phyloP scores from a whole-genome alignment of 2,113 vertebrate genomes.

The Origma solitaria region DNA sequence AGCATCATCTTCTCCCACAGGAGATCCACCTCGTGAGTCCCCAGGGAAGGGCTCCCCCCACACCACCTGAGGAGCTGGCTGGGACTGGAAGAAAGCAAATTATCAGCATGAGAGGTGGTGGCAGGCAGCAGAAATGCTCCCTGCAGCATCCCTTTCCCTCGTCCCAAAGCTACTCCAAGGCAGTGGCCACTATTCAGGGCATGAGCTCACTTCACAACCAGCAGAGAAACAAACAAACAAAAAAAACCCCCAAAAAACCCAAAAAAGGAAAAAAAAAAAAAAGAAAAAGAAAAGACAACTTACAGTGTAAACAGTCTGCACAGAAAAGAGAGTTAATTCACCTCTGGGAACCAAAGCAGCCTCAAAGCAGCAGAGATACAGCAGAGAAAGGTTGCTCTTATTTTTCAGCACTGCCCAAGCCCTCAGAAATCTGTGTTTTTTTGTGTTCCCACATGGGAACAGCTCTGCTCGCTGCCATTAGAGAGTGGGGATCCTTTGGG shows the following conservation, averaged over 20 bases:
- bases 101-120: not conserved
- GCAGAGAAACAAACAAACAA: not conserved
- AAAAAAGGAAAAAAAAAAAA: too few species aligned
- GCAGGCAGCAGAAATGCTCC: not conserved
- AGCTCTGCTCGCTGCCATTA: accelerated
- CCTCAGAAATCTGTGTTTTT: not conserved
- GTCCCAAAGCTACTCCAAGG: not conserved
- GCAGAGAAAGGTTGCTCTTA: not conserved
- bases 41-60: not conserved
- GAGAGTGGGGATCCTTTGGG: not conserved
- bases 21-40: not conserved
- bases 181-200: not conserved
- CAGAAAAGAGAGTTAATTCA: not conserved
- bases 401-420: not conserved
- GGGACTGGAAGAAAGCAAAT: not conserved
- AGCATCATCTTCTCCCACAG: constrained; percentile 49
- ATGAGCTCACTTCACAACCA: accelerated
- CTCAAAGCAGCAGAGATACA: not conserved
- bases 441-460: accelerated
- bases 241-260: too few species aligned
- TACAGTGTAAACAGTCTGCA: not conserved
- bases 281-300: not conserved
- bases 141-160: not conserved
- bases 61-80: not conserved
- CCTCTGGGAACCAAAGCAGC: not conserved